Percentiles rank a stretch among this genome's conserved stretches.
Conservation (phyloP, 2,797 vertebrate genomes). For the Hipposideros larvatus region DNA sequence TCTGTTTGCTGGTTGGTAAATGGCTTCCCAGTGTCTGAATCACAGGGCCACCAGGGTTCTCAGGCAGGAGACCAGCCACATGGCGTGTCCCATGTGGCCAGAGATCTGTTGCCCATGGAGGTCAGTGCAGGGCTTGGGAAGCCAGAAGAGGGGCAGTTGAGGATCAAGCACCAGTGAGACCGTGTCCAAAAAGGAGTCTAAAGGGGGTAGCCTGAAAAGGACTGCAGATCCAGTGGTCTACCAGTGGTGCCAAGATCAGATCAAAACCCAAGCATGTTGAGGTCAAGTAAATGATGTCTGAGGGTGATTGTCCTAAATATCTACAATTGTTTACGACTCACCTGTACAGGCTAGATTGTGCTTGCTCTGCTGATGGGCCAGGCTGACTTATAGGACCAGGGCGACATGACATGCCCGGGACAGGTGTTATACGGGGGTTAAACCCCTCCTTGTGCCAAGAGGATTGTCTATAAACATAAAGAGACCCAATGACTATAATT, state of each 20-base stretch:
- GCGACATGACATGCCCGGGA: background rate
- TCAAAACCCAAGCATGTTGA: background rate
- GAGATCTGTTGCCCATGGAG: background rate
- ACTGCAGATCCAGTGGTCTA: background rate
- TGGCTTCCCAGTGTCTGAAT: background rate
- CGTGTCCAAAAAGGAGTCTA: background rate
- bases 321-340: background rate
- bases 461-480: constrained; percentile 4
- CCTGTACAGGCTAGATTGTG: background rate
- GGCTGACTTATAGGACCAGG: background rate
- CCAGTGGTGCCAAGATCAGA: background rate
- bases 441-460: background rate
- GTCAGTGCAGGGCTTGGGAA: background rate
- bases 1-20: background rate
- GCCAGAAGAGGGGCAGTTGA: background rate
- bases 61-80: background rate
- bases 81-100: background rate
- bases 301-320: background rate
- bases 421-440: background rate
- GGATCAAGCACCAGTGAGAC: background rate
- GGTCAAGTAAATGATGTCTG: background rate
- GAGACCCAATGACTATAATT: background rate
- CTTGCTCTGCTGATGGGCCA: background rate
- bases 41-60: background rate
- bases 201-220: background rate